Conservation (phyloP, 2,888 invertebrate genomes). For the Lypha dubia region DNA sequence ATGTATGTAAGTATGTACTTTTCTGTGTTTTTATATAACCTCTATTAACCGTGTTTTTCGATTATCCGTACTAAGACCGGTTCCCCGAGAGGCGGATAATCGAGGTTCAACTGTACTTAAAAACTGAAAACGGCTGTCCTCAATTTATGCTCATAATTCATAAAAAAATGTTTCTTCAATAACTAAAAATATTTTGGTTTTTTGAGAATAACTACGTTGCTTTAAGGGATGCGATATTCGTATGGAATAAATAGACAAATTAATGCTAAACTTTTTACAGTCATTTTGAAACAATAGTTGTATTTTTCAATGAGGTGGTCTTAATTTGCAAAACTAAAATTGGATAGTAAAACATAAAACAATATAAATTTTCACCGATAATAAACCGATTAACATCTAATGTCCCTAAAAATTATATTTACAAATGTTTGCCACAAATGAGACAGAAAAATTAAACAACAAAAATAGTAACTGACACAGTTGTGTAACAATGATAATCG, state of each 20-base stretch:
- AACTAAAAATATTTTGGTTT: too few species aligned
- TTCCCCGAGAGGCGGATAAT: too few species aligned
- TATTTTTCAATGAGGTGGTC: slow-evolving; percentile 26
- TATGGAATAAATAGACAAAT: neutral
- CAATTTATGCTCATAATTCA: too few species aligned
- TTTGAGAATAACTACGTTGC: too few species aligned
- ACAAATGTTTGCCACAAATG: slow-evolving; percentile 42
- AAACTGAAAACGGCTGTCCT: too few species aligned
- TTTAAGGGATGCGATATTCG: too few species aligned
- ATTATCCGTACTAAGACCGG: too few species aligned
- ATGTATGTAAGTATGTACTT: too few species aligned
- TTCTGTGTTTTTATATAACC: too few species aligned
- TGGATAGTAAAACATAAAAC: neutral
- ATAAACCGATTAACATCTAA: slow-evolving; percentile 54
- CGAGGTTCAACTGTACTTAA: too few species aligned
- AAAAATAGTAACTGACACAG: slow-evolving; percentile 3
- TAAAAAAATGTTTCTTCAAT: too few species aligned
- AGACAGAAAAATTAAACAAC: slow-evolving; percentile 18
- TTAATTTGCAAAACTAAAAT: slow-evolving; percentile 21
- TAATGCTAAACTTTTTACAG: neutral
- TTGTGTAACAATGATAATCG: slow-evolving; percentile 54
- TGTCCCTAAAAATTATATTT: slow-evolving; percentile 33
- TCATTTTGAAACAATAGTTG: neutral
- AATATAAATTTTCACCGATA: neutral
- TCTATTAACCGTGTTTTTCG: too few species aligned